Evolutionary conservation across 2,113 vertebrate species (phyloP), one percentile per base, ranked within the genome.

Genomic region (Nothocercus julius): DNA sequence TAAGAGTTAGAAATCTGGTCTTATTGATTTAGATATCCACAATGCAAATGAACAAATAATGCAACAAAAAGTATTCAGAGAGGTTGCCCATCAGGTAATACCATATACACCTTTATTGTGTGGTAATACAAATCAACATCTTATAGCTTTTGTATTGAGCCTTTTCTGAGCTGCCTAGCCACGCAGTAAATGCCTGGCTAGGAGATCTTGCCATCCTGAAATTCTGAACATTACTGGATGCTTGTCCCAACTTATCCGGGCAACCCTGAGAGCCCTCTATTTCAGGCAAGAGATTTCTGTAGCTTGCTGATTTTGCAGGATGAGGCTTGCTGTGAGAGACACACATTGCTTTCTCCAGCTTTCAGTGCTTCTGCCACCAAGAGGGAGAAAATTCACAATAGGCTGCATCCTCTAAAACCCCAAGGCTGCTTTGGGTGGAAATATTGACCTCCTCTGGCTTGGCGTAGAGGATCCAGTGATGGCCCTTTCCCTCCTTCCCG

Each of bases 11-110:
- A 36, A 81, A 56, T 53, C 28, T 45, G 25, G 15, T 82, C 36
- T 59, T 74, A 90, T 22, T 63, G 56, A 75, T 78, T 56, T 54
- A 56, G n/a, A 40, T 72, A 61, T 63, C 79, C 64, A 40, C 74
- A 84, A 93, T 44, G 34, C 73, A 94, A 95, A 88, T 44, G 25
- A 93, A 81, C 56, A 83, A 42, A 74, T 38, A 63, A 74, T 44
- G 15, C 25, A 73, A 88, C n/a, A 87, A 77, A 14, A 21, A 90
- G 36, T 59, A 73, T 14, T 30, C 25, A 30, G 53, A 78, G 30
- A 64, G n/a, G 17, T 36, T 53, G 30, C 59, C 34, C 79, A 16
- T 28, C 77, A 24, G 34, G 20, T 87, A 76, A 82, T 32, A 11
- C 7, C 34, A 56, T 11, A 19, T 62, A 68, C 12, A 30, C 44